Evolutionary conservation across 35 echinoderm and acorn worm species (phyloP), one percentile per base, ranked within the genome.

Genomic region (Apostichopus japonicus): DNA sequence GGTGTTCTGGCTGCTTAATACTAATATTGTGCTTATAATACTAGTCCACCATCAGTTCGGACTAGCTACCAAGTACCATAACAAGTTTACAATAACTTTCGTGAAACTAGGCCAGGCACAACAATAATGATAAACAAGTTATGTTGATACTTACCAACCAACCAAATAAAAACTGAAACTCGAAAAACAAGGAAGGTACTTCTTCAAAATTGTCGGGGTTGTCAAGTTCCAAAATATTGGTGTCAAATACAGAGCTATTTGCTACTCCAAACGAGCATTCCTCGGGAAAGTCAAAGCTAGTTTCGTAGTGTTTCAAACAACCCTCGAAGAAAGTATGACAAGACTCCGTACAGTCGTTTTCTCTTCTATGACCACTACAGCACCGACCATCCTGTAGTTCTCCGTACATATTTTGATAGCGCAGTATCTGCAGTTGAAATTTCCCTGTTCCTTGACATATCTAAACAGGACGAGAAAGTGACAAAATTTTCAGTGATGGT

Each of bases 251-350:
- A 21, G 86, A 63, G 13, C 93, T 91, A 53, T 92, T 75, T 24
- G 53, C 78, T 54, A n/a, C 67, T 62, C 96, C 96, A 93, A 94
- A 97, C 16, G 93, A 90, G 65, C 96, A 97, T 21, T 87, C 84
- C 78, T 94, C 93, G 9, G 92, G 91, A 17, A 78, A 56, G 55
- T 91, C 91, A 22, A 84, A 78, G 4, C 93, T 79, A 22, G 91
- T 88, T 61, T 97, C 93, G 23, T 95, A 97, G 88, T 94, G 86
- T 53, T 88, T 97, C 79, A 97, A 83, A 79, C 96, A 97, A 27
- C 76, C 96, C 21, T 19, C 77, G 82, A 97, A 97, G 59, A 88
- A 90, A 54, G 94, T 93, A 10, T 91, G 79, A 58, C 96, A 97
- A 56, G 79, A 33, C 79, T 91, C 78, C 15, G 25, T 53, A 70